These are phyloP conservation scores for Avahi laniger DNA, from an alignment of 2,797 vertebrate genomes.

Conservation along the genomic window DNA sequence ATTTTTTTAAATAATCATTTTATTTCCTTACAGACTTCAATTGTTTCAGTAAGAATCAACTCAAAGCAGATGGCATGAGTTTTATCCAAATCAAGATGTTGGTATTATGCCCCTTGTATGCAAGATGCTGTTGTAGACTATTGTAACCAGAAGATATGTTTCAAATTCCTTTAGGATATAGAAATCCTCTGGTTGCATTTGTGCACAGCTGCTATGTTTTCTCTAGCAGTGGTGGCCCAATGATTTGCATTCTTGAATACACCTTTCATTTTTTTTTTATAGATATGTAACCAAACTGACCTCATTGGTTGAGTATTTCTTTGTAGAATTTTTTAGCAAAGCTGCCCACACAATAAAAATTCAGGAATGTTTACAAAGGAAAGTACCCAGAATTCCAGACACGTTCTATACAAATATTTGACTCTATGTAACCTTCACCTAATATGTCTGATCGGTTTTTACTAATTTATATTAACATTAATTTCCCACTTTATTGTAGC, in stretches of 20 bases:
- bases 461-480: constrained; percentile 51
- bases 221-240: not conserved
- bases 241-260: not conserved
- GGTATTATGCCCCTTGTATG: not conserved
- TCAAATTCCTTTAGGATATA: not conserved
- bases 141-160: not conserved
- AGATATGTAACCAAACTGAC: constrained; percentile 40
- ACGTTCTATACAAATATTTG: constrained; percentile 68
- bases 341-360: constrained; percentile 19
- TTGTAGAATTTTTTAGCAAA: constrained; percentile 65
- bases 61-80: not conserved
- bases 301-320: constrained; percentile 60
- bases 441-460: constrained; percentile 77
- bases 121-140: not conserved
- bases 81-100: not conserved
- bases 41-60: not conserved
- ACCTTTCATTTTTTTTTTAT: not conserved
- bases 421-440: constrained; percentile 73
- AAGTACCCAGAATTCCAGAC: constrained; percentile 74
- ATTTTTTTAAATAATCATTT: not conserved
- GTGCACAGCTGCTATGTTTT: not conserved
- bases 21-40: not conserved
- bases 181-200: constrained; percentile 3
- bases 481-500: constrained; percentile 51
- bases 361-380: constrained; percentile 67